phyloP scores from a whole-genome alignment of 2,797 vertebrate genomes.

The Sorex maritimensis region DNA sequence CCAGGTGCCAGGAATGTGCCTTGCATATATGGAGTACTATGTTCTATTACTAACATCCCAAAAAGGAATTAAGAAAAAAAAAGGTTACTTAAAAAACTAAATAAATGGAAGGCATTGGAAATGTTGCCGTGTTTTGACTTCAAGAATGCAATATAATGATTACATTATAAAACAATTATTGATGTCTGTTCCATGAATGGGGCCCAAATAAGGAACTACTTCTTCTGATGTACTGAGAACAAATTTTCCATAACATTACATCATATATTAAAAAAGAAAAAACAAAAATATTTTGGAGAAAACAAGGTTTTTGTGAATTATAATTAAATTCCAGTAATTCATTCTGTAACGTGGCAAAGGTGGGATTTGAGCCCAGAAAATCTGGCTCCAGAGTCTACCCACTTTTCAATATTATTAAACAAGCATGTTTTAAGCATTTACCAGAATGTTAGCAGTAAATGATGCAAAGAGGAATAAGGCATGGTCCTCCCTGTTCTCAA shows the following conservation, averaged over 20 bases:
- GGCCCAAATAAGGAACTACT: not conserved
- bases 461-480: not conserved
- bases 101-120: not conserved
- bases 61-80: no score
- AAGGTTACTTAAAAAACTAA: no score
- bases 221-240: constrained; percentile 48
- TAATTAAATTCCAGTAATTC: constrained; percentile 35
- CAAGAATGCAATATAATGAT: not conserved
- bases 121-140: constrained; percentile 16
- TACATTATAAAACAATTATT: constrained; percentile 18
- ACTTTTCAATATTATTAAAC: constrained; percentile 32
- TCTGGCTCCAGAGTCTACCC: not conserved
- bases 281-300: constrained; percentile 31
- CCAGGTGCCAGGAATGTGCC: no score
- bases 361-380: constrained; percentile 55
- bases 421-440: constrained; percentile 24
- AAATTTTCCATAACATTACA: not conserved
- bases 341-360: constrained; percentile 40
- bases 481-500: not conserved
- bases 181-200: not conserved
- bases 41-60: no score
- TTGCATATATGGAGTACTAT: no score
- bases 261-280: not conserved
- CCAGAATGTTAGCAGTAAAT: not conserved
- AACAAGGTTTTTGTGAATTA: constrained; percentile 30